Percentiles rank a stretch among this genome's conserved stretches.
Evolutionary conservation across 2,113 vertebrate genomes (phyloP).

Genomic region (Cyphomyrus discorhynchus): DNA sequence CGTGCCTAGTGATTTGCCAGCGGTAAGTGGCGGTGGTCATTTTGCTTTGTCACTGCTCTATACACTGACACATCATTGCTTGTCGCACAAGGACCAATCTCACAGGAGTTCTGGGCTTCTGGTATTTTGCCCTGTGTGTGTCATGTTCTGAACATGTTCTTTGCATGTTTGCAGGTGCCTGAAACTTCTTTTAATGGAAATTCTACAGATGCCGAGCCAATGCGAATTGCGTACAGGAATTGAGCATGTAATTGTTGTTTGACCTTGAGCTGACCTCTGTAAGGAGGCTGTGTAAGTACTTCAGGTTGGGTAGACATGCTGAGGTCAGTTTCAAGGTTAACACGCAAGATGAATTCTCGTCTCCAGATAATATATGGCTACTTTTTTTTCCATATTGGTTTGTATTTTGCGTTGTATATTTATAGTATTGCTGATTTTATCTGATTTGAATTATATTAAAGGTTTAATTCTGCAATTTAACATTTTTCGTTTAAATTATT

Average conservation of each 20-base stretch:
- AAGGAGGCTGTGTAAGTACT: neutral
- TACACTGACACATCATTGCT: neutral
- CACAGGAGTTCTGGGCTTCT: neutral
- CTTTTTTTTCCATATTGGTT: neutral
- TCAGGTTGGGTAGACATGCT: neutral
- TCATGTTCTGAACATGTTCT: neutral
- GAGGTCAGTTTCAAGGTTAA: neutral
- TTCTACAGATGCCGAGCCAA: neutral
- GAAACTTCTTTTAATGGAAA: slow-evolving; percentile 2
- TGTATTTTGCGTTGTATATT: neutral
- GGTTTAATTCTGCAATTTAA: neutral
- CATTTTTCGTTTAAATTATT: slow-evolving; percentile 13
- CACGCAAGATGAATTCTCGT: neutral
- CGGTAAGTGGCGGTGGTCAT: neutral
- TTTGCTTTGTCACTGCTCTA: neutral
- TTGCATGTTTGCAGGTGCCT: slow-evolving; percentile 1
- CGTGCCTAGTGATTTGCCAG: neutral
- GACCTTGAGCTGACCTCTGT: neutral
- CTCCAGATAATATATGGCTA: neutral
- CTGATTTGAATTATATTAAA: neutral
- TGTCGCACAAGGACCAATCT: neutral
- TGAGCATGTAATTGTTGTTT: neutral
- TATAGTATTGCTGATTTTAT: neutral
- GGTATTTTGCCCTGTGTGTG: neutral
- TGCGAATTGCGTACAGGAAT: neutral